phyloP scores from a whole-genome alignment of 2,888 invertebrate genomes.

The Micoletzkya japonica region DNA sequence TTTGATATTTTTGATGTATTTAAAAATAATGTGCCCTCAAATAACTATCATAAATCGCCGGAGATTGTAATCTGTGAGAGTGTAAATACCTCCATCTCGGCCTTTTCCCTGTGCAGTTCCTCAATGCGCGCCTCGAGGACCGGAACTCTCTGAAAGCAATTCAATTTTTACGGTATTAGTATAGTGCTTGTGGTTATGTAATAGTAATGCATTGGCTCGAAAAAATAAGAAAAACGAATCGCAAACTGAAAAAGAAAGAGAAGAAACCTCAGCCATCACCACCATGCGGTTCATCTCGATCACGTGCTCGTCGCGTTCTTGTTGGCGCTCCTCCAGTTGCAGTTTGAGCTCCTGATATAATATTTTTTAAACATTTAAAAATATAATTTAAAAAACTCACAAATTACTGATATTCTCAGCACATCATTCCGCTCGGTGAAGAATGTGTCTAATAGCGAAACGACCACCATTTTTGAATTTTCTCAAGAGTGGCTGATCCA shows the following conservation, averaged over 20 bases:
- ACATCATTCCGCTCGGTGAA: too few species aligned
- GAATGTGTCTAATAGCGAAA: too few species aligned
- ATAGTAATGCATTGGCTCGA: too few species aligned
- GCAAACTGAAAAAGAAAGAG: background rate
- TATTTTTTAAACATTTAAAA: slow-evolving; percentile 38
- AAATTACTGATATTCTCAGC: too few species aligned
- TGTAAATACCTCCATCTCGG: slow-evolving; percentile 32
- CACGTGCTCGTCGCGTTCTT: slow-evolving; percentile 18
- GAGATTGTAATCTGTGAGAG: too few species aligned
- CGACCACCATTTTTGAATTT: too few species aligned
- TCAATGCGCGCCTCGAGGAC: slow-evolving; percentile 52
- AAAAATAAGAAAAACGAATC: too few species aligned
- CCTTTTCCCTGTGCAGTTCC: slow-evolving; percentile 34
- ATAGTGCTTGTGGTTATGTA: too few species aligned
- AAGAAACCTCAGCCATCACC: slow-evolving; percentile 33
- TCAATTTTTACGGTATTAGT: background rate
- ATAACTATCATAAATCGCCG: background rate
- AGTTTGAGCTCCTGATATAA: slow-evolving; percentile 24
- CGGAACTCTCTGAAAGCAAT: slow-evolving; percentile 46
- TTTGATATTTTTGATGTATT: slow-evolving; percentile 33
- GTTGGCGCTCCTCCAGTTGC: slow-evolving; percentile 37
- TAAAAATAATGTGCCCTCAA: slow-evolving; percentile 19
- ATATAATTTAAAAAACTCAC: too few species aligned
- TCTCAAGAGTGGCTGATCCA: too few species aligned
- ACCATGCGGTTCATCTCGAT: slow-evolving; percentile 34